Evolutionary conservation across 2,113 vertebrate genomes (phyloP), one percentile per base, ranked within the genome.

Genomic region (Microcebus jonahi): DNA sequence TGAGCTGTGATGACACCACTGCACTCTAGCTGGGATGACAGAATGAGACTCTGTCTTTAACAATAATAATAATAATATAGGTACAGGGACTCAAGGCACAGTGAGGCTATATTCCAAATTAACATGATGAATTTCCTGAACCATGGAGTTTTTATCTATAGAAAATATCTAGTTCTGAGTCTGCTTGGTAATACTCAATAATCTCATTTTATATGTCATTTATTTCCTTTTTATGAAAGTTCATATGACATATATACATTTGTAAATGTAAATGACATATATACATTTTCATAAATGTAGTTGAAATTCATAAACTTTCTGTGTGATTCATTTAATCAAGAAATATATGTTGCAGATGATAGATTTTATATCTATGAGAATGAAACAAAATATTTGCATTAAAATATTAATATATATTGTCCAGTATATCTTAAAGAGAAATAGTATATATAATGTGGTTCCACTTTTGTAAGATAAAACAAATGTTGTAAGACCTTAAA

Each of bases 401-500:
- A 76, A 82, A 73, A 71, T 42, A 48, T 18, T 55, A 55, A 55
- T 53, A 68, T 63, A 25, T 29, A 29, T 79, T 79, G 65, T 18
- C n/a, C 18, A 80, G 48, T 42, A 36, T 55, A 42, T 90, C 34
- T 87, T 90, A 71, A 96, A 31, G 42, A 65, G 5, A 80, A 67
- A 63, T 75, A 57, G 5, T 75, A 57, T 67, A 68, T 76, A 63
- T n/a, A 79, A 45, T 84, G 17, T 61, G 21, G 59, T 45, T 88
- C 17, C 18, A 50, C 63, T 90, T 90, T 92, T 82, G 36, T 77
- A 82, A 96, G 68, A 31, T 53, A 81, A 92, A 92, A 34, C 21
- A 77, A 42, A 31, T 59, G 18, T 81, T 73, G 31, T 67, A 71
- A 61, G 45, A 82, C 13, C 53, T 90, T 73, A 83, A 1, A 67